Base-by-base conservation (phyloP, 2,797 vertebrate species). In the Pipistrellus pipistrellus region DNA sequence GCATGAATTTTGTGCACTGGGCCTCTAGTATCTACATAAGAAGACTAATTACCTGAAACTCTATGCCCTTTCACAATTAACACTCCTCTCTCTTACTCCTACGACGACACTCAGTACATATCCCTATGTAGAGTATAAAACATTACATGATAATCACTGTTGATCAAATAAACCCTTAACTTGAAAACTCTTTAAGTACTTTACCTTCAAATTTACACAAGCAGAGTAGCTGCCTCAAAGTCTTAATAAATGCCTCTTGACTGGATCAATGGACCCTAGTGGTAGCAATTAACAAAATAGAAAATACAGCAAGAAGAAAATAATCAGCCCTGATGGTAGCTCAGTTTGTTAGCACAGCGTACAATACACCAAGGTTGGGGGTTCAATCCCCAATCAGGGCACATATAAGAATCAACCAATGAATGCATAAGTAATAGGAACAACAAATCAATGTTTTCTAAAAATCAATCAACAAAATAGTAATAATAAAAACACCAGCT, bases 191-290 rank as follows among this genome's bases (percentile, higher is more conserved):
- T 41, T 87, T 41, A 91, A 84, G 55, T 55, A 20, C 57, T 11
- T 80, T 90, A 80, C 57, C 55, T 76, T 76, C 83, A 88, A 92
- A 80, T 86, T 48, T 88, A 68, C 46, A 92, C 51, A 93, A 94
- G 71, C 17, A 64, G 2, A 94, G n/a, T 62, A 80, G 57, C n/a
- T 92, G 41, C 25, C 18, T 41, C 17, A 13, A 41, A 80, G 51
- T 86, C 90, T 89, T 75, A 94, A 91, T 75, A 87, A 57, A 71
- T 2, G 5, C 12, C 35, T 94, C 18, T 0, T 82, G 25, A 73
- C 15, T 96, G 81, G 91, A 85, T 73, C 62, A 95, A 46, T 35
- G n/a, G 38, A 17, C 32, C 55, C 51, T 21, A 57, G 30, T 46
- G 57, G 8, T 87, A 76, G 30, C 35, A 71, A 57, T 81, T 57